Percentiles rank a stretch among this genome's conserved stretches.
Evolutionary conservation across 2,888 invertebrate genomes (phyloP).

Genomic region (Bruchidius siliquastri): DNA sequence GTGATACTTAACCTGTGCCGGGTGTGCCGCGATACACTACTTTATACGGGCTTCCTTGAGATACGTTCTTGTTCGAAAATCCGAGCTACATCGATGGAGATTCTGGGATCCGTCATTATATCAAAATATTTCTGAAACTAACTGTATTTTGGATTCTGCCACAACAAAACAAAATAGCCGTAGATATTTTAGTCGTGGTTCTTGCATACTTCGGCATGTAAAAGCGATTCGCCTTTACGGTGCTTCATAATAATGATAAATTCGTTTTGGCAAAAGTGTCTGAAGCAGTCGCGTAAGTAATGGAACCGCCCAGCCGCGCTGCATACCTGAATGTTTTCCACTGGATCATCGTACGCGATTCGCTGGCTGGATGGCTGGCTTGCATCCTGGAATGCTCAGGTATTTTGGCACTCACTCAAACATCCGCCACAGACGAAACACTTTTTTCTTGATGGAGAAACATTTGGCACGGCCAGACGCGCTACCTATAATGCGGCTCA

Average conservation of each 20-base stretch:
- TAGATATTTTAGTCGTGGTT: neutral
- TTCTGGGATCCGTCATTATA: too few species aligned
- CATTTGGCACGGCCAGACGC: neutral
- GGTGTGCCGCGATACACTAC: too few species aligned
- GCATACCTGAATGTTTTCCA: neutral
- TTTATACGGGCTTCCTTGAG: too few species aligned
- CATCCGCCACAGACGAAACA: neutral
- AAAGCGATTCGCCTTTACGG: neutral
- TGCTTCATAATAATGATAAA: neutral
- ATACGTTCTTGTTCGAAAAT: too few species aligned
- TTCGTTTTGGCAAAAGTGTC: neutral
- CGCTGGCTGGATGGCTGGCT: neutral
- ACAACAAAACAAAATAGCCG: neutral
- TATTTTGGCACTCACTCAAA: neutral
- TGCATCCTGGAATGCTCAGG: neutral
- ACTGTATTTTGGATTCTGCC: neutral
- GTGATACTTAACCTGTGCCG: too few species aligned
- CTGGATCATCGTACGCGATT: neutral
- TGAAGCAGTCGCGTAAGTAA: neutral
- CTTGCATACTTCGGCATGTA: neutral
- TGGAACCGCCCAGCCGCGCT: neutral
- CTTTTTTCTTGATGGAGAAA: neutral
- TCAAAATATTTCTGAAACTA: neutral
- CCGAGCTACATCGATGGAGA: too few species aligned
- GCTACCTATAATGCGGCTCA: neutral